These are phyloP conservation scores for Drosophila kikkawai DNA, from an alignment of 1,140 invertebrate genomes.

Conservation along the genomic window DNA sequence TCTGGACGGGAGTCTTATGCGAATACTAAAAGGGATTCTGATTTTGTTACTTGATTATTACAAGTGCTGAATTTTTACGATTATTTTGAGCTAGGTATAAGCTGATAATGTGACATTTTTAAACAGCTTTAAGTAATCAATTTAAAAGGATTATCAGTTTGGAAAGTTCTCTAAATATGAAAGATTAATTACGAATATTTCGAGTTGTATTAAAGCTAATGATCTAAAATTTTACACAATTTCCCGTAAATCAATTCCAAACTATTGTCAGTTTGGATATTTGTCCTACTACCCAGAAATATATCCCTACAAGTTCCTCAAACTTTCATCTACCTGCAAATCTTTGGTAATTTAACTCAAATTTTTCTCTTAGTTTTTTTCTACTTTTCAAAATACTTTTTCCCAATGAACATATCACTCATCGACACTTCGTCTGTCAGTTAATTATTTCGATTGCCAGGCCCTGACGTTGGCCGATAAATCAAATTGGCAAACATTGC, in stretches of 20 bases:
- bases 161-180: not conserved
- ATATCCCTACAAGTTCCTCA: too few relatives aligned
- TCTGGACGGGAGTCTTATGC: conserved; percentile 24
- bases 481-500: conserved; percentile 73
- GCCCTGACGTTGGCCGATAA: conserved; percentile 44
- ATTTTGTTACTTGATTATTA: conserved; percentile 5
- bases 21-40: not conserved
- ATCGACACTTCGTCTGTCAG: conserved; percentile 5
- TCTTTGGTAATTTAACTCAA: not conserved
- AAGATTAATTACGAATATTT: not conserved
- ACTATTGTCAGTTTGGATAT: not conserved
- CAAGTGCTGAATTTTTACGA: not conserved
- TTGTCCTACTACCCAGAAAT: not conserved
- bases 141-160: not conserved
- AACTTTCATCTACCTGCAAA: not conserved
- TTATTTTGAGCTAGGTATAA: not conserved
- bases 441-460: conserved; percentile 63
- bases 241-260: not conserved
- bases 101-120: not conserved
- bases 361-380: not conserved
- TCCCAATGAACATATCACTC: conserved; percentile 8
- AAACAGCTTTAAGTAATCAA: not conserved
- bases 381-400: not conserved
- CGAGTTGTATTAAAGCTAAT: not conserved
- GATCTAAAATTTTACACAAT: not conserved